Evolutionary conservation across 2,113 vertebrate genomes (phyloP), one percentile per base, ranked within the genome.

Genomic region (Progne subis): DNA sequence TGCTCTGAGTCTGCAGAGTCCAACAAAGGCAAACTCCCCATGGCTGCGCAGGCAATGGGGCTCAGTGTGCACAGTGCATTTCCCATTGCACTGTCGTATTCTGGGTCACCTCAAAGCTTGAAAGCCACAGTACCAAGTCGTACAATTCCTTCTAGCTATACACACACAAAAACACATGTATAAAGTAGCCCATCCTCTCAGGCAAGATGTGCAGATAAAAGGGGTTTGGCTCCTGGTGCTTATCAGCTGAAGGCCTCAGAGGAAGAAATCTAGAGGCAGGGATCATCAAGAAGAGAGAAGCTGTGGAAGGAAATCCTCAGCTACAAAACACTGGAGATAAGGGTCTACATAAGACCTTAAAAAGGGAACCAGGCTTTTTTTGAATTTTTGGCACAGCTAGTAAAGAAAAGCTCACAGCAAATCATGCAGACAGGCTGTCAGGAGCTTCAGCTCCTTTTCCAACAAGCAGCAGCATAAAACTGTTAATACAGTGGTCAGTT

Each of bases 41-140:
- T 14, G 39, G 79, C 44, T 15, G 21, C 11, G 53, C 47, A 55
- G 69, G 61, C 79, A 57, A 47, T 2, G 2, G 12, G 41, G 64
- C 57, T 55, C 89, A 2, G 47, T 5, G 6, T 2, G 24, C 79
- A 21, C 5, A 4, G 13, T 0, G 37, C 46, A 7, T 14, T 70
- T 67, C 69, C 89, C 80, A 37, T 1, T 0, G 0, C 32, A 18
- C 15, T 13, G 32, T 19, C 2, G 1, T 11, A 3, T n/a, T 11
- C 50, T 1, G 25, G 71, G 72, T 39, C 18, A 16, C 41, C 39
- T 31, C 64, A 17, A 13, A 50, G 13, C 79, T 25, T 46, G 5
- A 37, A 39, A 90, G 61, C 5, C 21, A 23, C 21, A 32, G 18
- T 12, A 67, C 9, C 46, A 52, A 56, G 52, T 24, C 60, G 49